Evolutionary conservation across 2,797 vertebrate genomes (phyloP).

Genomic region (Anguilla pacifica): DNA sequence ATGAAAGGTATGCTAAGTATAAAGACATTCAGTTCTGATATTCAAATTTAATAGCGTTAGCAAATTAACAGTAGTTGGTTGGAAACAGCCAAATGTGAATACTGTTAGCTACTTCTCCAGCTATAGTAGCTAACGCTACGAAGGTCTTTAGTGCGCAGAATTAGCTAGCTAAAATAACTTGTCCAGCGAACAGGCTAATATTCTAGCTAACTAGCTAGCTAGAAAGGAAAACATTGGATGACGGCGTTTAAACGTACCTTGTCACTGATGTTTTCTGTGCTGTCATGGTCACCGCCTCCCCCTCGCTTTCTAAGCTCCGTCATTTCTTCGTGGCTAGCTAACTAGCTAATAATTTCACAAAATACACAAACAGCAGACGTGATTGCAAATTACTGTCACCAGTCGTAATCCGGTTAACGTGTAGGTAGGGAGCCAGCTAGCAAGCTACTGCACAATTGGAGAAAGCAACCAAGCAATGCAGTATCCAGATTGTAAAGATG

Average conservation of each 20-base stretch:
- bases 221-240: not conserved
- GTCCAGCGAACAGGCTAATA: not conserved
- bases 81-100: constrained; percentile 3
- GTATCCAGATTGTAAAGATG: not conserved
- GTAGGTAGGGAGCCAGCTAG: not conserved
- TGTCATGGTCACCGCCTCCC: constrained; percentile 66
- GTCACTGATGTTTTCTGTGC: constrained; percentile 70
- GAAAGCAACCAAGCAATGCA: not conserved
- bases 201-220: not conserved
- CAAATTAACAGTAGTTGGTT: not conserved
- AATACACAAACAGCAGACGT: not conserved
- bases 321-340: constrained; percentile 59
- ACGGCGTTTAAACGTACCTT: constrained; percentile 58
- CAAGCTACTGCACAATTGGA: not conserved
- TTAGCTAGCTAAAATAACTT: not conserved
- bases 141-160: not conserved
- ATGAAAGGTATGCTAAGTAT: not conserved
- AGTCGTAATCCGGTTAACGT: not conserved
- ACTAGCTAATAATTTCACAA: constrained; percentile 7
- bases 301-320: constrained; percentile 76
- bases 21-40: not conserved
- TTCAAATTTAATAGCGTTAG: not conserved
- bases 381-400: not conserved
- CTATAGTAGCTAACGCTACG: not conserved
- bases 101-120: not conserved